Base-by-base conservation (phyloP, 1,140 invertebrate species). In the Rhagoletis pomonella region DNA sequence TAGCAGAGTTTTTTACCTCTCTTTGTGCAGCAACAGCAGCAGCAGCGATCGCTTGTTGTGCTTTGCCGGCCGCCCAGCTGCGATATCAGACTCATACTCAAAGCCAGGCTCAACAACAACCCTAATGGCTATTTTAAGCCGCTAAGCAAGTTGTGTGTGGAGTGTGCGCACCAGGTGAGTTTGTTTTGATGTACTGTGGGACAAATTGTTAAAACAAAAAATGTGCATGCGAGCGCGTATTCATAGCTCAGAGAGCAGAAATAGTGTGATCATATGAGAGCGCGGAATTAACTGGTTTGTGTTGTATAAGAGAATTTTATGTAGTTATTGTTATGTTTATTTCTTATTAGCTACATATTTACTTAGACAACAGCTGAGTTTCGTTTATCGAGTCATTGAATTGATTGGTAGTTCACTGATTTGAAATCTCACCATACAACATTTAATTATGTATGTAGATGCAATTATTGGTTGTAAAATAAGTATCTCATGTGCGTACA, bases 71-170 rank as follows among this genome's bases (percentile, higher is more conserved):
- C n/a, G 69, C n/a, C n/a, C 47, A 77, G 73, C 7, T 67, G 60
- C 12, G 10, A 39, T 10, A 67, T 81, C 6, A 10, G 17, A 3
- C 5, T 12, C 50, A 12, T 50, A 55, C 55, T 17, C 55, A 55
- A 2, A 81, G 73, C 6, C 73, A 55, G 47, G 4, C 47, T 81
- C 17, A 29, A 2, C 10, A 55, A 81, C 73, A 42, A 81, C 73
- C 73, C 73, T 50, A 50, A 19, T 81, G 73, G 73, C 73, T 81
- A 81, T 81, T 81, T 81, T 55, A 81, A 81, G 73, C 73, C 69
- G n/a, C 14, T 55, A 7, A 4, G 17, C 29, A 29, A 17, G n/a
- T 55, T 77, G 69, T 29, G 29, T 6, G 1, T n/a, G 4, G 42
- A 17, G 10, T 55, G 3, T n/a, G 42, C 39, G 14, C 73, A 55